These are phyloP conservation scores for Sebastes taczanowskii DNA, from an alignment of 2,797 vertebrate species.

Conservation along the genomic window DNA sequence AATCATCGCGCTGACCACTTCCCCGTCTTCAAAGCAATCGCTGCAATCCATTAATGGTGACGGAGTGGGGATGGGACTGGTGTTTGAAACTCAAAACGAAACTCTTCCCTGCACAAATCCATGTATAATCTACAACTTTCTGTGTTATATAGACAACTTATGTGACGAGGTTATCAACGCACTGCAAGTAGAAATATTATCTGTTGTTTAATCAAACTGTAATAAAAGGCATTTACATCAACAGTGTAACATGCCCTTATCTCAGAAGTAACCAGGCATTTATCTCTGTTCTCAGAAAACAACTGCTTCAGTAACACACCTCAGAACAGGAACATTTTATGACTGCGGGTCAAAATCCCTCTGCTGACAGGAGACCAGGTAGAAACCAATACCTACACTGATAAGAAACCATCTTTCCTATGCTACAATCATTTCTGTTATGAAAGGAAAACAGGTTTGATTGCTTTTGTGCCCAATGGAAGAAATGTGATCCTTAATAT, in stretches of 20 bases:
- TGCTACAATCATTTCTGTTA: conserved; percentile 6
- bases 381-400: neutral
- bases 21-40: conserved; percentile 60
- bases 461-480: conserved; percentile 23
- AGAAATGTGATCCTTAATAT: conserved; percentile 30
- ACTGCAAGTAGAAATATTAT: neutral
- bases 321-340: conserved; percentile 6
- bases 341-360: conserved; percentile 43
- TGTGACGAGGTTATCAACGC: neutral
- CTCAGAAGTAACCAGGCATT: neutral
- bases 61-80: neutral
- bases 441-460: conserved; percentile 29
- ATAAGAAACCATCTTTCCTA: conserved; percentile 16
- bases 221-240: conserved; percentile 8
- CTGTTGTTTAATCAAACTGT: conserved; percentile 2
- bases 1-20: conserved; percentile 53
- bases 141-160: neutral
- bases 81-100: neutral
- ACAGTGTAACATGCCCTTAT: neutral
- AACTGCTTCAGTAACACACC: neutral
- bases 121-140: neutral
- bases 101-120: neutral
- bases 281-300: conserved; percentile 17
- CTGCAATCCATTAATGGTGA: conserved; percentile 18
- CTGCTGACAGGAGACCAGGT: neutral